These are phyloP conservation scores for Patella depressa DNA, from an alignment of 2,888 invertebrate genomes.

Conservation along the genomic window DNA sequence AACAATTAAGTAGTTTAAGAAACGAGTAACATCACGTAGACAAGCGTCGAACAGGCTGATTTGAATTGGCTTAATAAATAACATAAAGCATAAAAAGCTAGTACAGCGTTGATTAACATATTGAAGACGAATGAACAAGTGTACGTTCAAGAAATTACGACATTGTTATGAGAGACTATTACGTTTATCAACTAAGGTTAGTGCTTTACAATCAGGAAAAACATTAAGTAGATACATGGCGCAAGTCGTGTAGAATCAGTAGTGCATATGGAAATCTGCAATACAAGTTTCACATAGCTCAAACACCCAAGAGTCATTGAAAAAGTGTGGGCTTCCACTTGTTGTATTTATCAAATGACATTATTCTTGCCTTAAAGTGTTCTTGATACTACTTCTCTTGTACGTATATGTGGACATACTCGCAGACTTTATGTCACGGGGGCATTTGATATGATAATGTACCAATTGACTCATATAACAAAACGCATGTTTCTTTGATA, in stretches of 20 bases:
- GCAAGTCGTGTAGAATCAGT: not conserved
- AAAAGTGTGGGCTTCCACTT: not conserved
- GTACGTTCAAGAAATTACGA: not conserved
- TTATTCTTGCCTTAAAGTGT: no score
- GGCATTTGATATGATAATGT: constrained; percentile 1
- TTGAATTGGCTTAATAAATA: no score
- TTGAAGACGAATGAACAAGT: no score
- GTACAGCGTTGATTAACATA: no score
- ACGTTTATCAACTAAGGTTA: no score
- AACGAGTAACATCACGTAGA: no score
- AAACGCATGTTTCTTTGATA: constrained; percentile 7
- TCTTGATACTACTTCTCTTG: no score
- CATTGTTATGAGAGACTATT: not conserved
- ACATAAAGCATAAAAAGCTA: no score
- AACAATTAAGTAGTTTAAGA: no score
- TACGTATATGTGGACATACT: not conserved
- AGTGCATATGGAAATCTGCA: not conserved
- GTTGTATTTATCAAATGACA: no score
- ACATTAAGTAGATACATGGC: not conserved
- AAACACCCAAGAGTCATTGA: not conserved
- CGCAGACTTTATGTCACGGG: not conserved
- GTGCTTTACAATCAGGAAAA: constrained; percentile 4
- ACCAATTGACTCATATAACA: constrained; percentile 5
- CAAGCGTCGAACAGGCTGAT: no score
- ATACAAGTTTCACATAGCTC: constrained; percentile 1